Evolutionary conservation across 2,113 vertebrate species (phyloP), one percentile per base, ranked within the genome.

Genomic region (Balaeniceps rex): DNA sequence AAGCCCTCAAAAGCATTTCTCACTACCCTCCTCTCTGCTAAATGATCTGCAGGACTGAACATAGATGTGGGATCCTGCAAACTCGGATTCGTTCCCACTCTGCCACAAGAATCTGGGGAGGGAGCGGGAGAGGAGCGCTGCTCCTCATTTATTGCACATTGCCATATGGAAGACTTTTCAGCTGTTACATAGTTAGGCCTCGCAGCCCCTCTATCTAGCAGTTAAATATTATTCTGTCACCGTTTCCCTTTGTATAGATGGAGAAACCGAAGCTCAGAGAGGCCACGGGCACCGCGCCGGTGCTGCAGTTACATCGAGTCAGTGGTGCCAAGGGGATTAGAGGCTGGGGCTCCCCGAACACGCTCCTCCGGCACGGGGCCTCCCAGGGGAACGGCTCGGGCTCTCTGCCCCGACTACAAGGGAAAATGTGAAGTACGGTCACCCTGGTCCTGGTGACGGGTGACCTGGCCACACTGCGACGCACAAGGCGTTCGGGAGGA

Each of bases 381-480:
- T 7, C 19, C 46, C 66, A 42, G 25, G 40, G 57, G 29, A 42
- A 10, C 7, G 4, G 66, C 58, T 64, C 22, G 3, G 40, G 42
- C 28, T 24, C 44, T n/a, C 29, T 16, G 61, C 21, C 61, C 61
- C 5, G 3, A 19, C 44, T 11, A 14, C 22, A 18, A 36, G 54
- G 46, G 52, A 23, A 12, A 51, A 68, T 14, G 14, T 1, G 11
- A 58, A 58, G 3, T 23, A 14, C 0, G 23, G 47, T 38, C 12
- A 8, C 38, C 33, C 7, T 10, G 40, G 65, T 19, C 14, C 19
- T 8, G 28, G 55, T 1, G 8, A 38, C 8, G 2, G 9, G 46
- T 33, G 38, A 23, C 9, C 38, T 0, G 66, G 47, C 34, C 22
- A 1, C 17, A 1, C 0, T 5, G 44, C 3, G 6, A 31, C 2